Base-by-base conservation (phyloP, 2,888 invertebrate genomes). In the Apomyelois bistriatella region DNA sequence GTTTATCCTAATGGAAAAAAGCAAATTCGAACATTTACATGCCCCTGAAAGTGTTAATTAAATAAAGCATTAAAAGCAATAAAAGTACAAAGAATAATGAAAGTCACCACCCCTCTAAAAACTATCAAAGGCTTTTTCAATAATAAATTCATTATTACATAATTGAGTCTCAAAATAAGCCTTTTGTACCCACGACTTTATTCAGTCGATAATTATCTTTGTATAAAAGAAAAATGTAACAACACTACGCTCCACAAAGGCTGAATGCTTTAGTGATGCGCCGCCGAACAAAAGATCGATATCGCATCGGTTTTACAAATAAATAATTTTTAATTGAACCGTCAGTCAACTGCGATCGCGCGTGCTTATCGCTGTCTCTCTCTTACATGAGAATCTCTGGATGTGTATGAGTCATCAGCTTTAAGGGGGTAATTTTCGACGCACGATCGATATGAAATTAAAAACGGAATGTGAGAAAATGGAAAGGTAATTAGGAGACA, bases 251-350 rank as follows among this genome's bases (percentile, higher is more conserved):
- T 64, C 15, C 43, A 60, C 59, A 61, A 64, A 60, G 59, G 62
- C 65, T 62, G 63, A 74, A 72, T 67, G 63, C 52, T 54, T 57
- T 70, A 73, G 73, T 74, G 77, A 71, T 64, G 73, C 58, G 74
- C 73, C 74, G 70, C 65, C 66, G 58, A 49, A 70, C 66, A 71
- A 73, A 69, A 69, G 74, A 69, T 67, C 66, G 53, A 60, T 71
- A 75, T 79, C 72, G 66, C 50, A 68, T 65, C 61, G 64, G 72
- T 74, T 65, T 75, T 64, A 74, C 61, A 75, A 76, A 76, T 79
- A 76, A 81, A 76, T 75, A 66, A 65, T 70, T 75, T 78, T 73
- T 77, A 74, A 83, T 83, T 81, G 75, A 82, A 74, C 68, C 74
- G 80, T 82, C 82, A 79, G 57, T 79, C 78, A 70, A 49, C 13